Conservation (phyloP, 2,797 vertebrate genomes). For the Dermochelys coriacea region DNA sequence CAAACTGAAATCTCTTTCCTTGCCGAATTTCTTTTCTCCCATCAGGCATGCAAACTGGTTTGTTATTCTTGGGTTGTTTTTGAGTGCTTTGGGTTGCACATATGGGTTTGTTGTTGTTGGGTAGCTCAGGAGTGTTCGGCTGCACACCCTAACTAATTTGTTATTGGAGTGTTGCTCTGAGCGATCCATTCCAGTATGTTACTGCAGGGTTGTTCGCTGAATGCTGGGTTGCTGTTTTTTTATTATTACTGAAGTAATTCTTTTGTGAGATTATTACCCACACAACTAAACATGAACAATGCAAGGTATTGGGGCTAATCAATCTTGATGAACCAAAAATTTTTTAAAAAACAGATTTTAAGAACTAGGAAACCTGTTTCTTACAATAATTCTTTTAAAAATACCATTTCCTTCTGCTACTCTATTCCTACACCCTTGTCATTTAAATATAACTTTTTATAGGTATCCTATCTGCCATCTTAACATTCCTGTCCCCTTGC, state of each 20-base stretch:
- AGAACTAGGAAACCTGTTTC: slow-evolving; percentile 48
- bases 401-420: slow-evolving; percentile 70
- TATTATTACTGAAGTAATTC: slow-evolving; percentile 42
- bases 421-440: slow-evolving; percentile 72
- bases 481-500: slow-evolving; percentile 54
- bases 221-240: slow-evolving; percentile 38
- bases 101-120: slow-evolving; percentile 77
- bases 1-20: slow-evolving; percentile 63
- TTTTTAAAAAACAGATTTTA: slow-evolving; percentile 34
- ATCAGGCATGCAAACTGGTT: slow-evolving; percentile 63
- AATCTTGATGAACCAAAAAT: slow-evolving; percentile 4
- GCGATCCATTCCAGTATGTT: slow-evolving; percentile 54
- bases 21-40: slow-evolving; percentile 67
- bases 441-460: slow-evolving; percentile 64
- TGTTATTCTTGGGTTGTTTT: slow-evolving; percentile 37
- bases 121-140: slow-evolving; percentile 51
- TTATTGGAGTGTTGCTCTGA: slow-evolving; percentile 65
- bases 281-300: slow-evolving; percentile 47
- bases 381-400: slow-evolving; percentile 54
- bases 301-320: slow-evolving; percentile 47
- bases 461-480: slow-evolving; percentile 69
- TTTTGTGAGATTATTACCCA: slow-evolving; percentile 61
- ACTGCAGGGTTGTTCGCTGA: slow-evolving; percentile 44
- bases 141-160: slow-evolving; percentile 64
- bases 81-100: background rate